phyloP scores from a whole-genome alignment of 2,113 vertebrate genomes.

The Halcyon senegalensis region DNA sequence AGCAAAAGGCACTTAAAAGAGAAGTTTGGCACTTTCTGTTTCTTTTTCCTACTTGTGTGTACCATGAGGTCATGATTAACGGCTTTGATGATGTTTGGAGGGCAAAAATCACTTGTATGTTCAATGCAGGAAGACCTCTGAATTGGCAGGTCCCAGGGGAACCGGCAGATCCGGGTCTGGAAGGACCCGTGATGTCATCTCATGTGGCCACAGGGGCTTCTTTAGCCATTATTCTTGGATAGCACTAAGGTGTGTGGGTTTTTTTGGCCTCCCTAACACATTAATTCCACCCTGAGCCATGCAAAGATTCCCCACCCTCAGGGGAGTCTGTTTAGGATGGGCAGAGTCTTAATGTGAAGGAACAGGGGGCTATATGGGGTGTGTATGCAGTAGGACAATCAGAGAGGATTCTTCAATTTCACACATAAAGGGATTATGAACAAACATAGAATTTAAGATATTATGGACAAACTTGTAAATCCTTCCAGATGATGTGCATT shows the following conservation, averaged over 20 bases:
- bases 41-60: neutral
- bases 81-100: constrained; percentile 17
- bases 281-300: neutral
- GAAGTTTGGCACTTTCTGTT: neutral
- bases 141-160: neutral
- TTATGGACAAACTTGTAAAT: neutral
- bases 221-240: constrained; percentile 49
- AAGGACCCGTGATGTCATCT: constrained; percentile 27
- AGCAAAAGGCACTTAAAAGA: neutral
- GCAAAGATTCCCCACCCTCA: neutral
- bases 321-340: neutral
- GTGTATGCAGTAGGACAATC: neutral
- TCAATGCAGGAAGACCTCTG: constrained; percentile 35
- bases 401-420: neutral
- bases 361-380: neutral
- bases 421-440: neutral
- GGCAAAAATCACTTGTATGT: constrained; percentile 26
- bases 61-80: constrained; percentile 48
- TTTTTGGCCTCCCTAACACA: neutral
- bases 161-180: neutral
- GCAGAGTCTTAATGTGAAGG: neutral
- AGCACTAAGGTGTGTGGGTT: neutral
- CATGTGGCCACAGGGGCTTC: neutral
- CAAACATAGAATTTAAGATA: neutral
- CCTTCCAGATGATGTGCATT: neutral